Conservation (phyloP, 1,140 invertebrate species). For the Drosophila funebris region DNA sequence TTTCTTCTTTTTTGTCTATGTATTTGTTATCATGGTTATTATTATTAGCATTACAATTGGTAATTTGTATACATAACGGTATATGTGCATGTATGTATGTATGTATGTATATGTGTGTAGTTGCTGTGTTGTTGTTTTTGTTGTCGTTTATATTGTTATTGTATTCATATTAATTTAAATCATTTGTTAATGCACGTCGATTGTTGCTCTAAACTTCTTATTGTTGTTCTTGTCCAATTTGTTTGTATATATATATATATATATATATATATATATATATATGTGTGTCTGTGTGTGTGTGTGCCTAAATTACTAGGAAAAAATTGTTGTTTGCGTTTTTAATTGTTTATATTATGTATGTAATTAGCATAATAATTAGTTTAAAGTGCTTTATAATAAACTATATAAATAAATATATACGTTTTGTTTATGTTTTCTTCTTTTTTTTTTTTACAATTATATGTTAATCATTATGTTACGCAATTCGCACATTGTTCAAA, state of each 20-base stretch:
- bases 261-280: neutral
- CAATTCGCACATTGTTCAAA: neutral
- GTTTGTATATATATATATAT: slow-evolving; percentile 4
- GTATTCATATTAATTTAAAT: slow-evolving; percentile 43
- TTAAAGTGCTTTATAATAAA: slow-evolving; percentile 65
- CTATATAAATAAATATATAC: slow-evolving; percentile 76
- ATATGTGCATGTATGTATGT: slow-evolving; percentile 37
- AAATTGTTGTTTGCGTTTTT: slow-evolving; percentile 11
- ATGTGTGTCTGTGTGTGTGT: neutral
- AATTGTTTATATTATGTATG: slow-evolving; percentile 19
- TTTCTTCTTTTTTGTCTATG: slow-evolving; percentile 48
- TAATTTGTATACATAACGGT: slow-evolving; percentile 58
- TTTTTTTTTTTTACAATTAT: slow-evolving; percentile 26
- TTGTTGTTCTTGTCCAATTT: slow-evolving; percentile 14
- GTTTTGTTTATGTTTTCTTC: slow-evolving; percentile 11
- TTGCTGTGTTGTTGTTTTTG: slow-evolving; percentile 26
- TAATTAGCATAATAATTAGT: slow-evolving; percentile 67
- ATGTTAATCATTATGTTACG: slow-evolving; percentile 8
- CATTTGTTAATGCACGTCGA: slow-evolving; percentile 8
- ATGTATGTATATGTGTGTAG: slow-evolving; percentile 39
- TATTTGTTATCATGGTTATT: slow-evolving; percentile 57
- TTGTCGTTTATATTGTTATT: slow-evolving; percentile 1
- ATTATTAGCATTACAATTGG: slow-evolving; percentile 29
- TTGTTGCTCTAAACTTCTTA: slow-evolving; percentile 6
- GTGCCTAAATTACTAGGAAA: slow-evolving; percentile 22